phyloP scores from a whole-genome alignment of 2,113 vertebrate species.

The Salvator merianae region DNA sequence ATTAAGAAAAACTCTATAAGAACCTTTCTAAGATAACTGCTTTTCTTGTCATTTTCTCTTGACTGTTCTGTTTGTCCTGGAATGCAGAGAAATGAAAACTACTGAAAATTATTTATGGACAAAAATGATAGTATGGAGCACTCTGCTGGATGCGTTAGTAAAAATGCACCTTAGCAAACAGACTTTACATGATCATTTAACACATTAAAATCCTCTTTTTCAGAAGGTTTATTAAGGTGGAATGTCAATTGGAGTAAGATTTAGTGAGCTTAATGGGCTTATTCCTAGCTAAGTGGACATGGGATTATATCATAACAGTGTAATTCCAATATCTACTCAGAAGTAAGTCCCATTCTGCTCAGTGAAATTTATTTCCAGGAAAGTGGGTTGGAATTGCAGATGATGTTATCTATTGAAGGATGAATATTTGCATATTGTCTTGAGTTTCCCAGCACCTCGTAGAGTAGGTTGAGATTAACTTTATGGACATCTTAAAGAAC shows the following conservation, averaged over 20 bases:
- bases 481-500: no score
- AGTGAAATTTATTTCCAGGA: not conserved
- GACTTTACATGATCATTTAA: not conserved
- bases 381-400: not conserved
- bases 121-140: not conserved
- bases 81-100: not conserved
- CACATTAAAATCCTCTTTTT: not conserved
- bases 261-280: no score
- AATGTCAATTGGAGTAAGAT: no score
- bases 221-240: not conserved
- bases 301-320: not conserved
- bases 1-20: no score
- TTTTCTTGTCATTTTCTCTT: no score
- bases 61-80: not conserved
- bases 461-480: no score
- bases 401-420: no score
- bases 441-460: not conserved
- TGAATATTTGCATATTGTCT: no score
- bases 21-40: no score
- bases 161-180: not conserved
- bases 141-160: not conserved
- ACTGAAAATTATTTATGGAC: not conserved
- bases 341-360: not conserved
- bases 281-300: no score
- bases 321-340: not conserved